phyloP scores from a whole-genome alignment of 2,113 vertebrate genomes.

The Ursus arctos region DNA sequence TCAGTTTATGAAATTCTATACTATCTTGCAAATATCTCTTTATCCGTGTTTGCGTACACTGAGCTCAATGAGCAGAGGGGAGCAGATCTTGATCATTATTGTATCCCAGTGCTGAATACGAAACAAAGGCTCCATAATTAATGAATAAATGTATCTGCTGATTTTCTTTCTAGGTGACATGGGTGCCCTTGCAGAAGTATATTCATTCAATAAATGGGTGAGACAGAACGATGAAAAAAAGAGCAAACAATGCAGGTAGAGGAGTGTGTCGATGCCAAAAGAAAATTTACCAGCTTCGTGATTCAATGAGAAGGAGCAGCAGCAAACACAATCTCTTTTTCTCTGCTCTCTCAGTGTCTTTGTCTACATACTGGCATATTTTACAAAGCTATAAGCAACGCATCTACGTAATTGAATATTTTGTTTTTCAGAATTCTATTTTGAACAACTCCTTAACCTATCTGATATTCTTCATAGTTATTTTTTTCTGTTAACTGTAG shows the following conservation, averaged over 20 bases:
- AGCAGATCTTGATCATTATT: neutral
- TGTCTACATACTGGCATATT: neutral
- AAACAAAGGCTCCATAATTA: slow-evolving; percentile 31
- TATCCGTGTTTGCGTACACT: neutral
- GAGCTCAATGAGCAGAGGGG: neutral
- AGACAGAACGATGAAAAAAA: neutral
- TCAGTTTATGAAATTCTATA: neutral
- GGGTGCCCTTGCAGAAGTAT: neutral
- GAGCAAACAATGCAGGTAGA: neutral
- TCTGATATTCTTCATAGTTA: slow-evolving; percentile 36
- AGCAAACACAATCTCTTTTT: neutral
- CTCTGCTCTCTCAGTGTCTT: neutral
- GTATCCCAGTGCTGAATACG: neutral
- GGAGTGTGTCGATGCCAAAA: neutral
- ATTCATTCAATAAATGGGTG: neutral
- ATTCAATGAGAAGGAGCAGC: neutral
- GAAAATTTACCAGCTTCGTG: neutral
- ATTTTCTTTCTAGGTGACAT: slow-evolving; percentile 21
- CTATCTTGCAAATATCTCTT: neutral
- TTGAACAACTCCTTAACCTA: neutral
- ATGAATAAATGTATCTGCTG: slow-evolving; percentile 12
- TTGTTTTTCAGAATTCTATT: slow-evolving; percentile 19
- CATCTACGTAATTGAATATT: neutral
- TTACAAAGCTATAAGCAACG: neutral
- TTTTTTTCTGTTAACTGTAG: neutral